These are phyloP conservation scores for Paradoxurus hermaphroditus DNA, from an alignment of 2,113 vertebrate genomes.

Conservation along the genomic window DNA sequence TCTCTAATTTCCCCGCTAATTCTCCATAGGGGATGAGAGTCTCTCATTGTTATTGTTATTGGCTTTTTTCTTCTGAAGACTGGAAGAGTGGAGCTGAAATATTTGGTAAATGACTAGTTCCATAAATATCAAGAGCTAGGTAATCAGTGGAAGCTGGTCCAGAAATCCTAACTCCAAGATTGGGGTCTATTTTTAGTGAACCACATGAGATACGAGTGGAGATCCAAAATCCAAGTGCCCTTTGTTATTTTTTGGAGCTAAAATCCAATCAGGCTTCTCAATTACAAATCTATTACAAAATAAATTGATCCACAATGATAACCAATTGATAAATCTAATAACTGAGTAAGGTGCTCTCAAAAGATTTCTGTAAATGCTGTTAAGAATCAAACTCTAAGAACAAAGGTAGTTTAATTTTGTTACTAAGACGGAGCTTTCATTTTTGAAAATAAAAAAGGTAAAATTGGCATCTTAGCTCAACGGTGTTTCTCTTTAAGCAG, in stretches of 20 bases:
- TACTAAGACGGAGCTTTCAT: not conserved
- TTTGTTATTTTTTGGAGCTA: not conserved
- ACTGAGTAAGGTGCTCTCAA: not conserved
- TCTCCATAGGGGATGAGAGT: not conserved
- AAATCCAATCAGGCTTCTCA: not conserved
- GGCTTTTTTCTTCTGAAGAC: not conserved
- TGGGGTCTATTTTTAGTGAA: not conserved
- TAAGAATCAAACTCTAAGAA: not conserved
- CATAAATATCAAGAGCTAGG: not conserved
- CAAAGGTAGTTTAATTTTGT: not conserved
- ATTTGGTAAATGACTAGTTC: not conserved
- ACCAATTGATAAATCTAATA: not conserved
- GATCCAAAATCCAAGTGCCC: not conserved
- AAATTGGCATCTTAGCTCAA: not conserved
- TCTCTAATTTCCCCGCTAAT: not conserved
- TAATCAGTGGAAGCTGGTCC: not conserved
- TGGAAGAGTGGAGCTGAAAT: not conserved
- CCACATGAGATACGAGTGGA: not conserved
- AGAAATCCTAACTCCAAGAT: not conserved
- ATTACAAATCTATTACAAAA: not conserved
- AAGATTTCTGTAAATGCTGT: not conserved
- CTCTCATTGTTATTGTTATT: not conserved
- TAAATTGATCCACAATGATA: not conserved
- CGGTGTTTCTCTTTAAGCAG: not conserved
- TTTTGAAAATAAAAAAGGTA: not conserved